These are phyloP conservation scores for Pomacea maculata DNA, from an alignment of 1,140 invertebrate genomes.

Conservation along the genomic window DNA sequence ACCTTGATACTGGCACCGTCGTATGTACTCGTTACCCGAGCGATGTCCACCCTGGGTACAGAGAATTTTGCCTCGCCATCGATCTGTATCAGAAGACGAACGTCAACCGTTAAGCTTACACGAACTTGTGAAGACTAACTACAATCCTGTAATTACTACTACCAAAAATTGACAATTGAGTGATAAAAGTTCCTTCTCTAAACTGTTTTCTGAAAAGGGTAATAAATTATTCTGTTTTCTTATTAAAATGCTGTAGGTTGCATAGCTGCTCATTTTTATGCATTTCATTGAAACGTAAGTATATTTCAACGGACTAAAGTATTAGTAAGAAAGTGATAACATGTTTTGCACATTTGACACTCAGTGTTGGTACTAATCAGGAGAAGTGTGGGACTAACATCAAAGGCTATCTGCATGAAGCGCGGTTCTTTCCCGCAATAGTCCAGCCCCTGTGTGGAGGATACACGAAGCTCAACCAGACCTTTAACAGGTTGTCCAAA, in stretches of 20 bases:
- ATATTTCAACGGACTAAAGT: background rate
- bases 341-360: too few relatives aligned
- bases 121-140: background rate
- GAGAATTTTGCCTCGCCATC: conserved; percentile 28
- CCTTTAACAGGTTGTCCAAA: conserved; percentile 33
- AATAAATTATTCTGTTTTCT: too few relatives aligned
- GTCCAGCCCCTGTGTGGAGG: background rate
- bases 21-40: conserved; percentile 1
- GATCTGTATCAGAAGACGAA: conserved; percentile 16
- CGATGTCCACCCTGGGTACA: conserved; percentile 19
- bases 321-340: background rate
- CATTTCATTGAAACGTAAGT: background rate
- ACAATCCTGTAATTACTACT: background rate
- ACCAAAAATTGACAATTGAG: background rate
- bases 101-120: background rate
- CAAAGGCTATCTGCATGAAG: conserved; percentile 23
- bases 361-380: background rate
- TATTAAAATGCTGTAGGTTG: too few relatives aligned
- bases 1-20: conserved; percentile 11
- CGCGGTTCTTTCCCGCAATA: conserved; percentile 22
- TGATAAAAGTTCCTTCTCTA: too few relatives aligned
- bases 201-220: too few relatives aligned
- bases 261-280: background rate
- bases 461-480: conserved; percentile 26
- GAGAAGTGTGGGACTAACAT: conserved; percentile 4